These are phyloP conservation scores for Lutraria lutraria DNA, from an alignment of 2,888 invertebrate species.

Conservation along the genomic window DNA sequence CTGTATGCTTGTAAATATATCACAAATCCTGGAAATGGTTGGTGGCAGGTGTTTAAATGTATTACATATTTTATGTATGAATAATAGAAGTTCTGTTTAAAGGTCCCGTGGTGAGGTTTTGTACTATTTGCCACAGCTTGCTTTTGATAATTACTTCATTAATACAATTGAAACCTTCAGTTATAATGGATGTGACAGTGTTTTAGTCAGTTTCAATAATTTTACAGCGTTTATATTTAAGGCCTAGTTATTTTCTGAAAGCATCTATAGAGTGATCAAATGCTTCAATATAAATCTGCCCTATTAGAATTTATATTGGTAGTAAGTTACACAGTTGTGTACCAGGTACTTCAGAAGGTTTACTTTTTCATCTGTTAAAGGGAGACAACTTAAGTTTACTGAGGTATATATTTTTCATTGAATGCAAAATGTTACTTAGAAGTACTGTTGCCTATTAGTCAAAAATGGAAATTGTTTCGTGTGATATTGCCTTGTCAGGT, in stretches of 20 bases:
- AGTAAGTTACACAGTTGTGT: no score
- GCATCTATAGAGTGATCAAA: no score
- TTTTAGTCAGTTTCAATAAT: background rate
- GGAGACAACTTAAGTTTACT: background rate
- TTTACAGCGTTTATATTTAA: no score
- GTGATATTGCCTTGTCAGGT: no score
- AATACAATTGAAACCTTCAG: background rate
- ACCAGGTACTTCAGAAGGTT: no score
- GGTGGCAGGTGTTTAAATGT: background rate
- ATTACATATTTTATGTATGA: conserved; percentile 12
- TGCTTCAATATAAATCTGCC: no score
- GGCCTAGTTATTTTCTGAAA: no score
- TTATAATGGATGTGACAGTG: background rate
- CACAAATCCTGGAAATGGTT: background rate
- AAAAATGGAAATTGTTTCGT: no score
- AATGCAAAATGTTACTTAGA: no score
- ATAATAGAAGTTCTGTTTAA: background rate
- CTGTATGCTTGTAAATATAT: background rate
- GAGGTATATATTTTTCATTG: background rate
- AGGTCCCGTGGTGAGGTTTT: background rate
- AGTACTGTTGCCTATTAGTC: no score
- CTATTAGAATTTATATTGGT: no score
- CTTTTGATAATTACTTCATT: background rate
- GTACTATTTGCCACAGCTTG: background rate
- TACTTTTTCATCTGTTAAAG: background rate